Evolutionary conservation across 2,113 vertebrate genomes (phyloP), one percentile per base, ranked within the genome.

Genomic region (Hiodon tergisus): DNA sequence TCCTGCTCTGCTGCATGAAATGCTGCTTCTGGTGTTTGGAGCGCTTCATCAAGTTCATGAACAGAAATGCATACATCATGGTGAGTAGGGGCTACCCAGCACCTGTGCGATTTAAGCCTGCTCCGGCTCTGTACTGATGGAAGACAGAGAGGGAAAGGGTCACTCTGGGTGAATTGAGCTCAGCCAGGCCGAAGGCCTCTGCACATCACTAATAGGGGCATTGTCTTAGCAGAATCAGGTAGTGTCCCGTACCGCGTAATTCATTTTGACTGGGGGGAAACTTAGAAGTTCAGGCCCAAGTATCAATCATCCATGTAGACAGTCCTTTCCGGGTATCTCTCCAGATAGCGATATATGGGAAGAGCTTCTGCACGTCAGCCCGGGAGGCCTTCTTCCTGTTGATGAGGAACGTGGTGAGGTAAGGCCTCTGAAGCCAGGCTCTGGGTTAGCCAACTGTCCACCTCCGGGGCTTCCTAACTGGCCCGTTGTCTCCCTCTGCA

Each of bases 1-100:
- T 95, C 80, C 76, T 99, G 60, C 86, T 96, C 8, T 94, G 91
- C 86, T 99, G 96, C 85, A 90, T 98, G 81, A 93, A 89, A 86
- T 97, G 94, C 87, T 99, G 97, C 87, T 98, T 99, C 87, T 99
- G 96, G 96, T 98, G 96, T 88, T 89, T 98, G 86, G 96, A 99
- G 84, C 94, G 86, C 86, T 88, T 95, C 85, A 90, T 99, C 78
- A 97, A 91, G 87, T 98, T 97, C 87, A 89, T 98, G 83, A 99
- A 98, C 94, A 93, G 93, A 89, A 98, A 99, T 74, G 96, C 97
- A 51, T 99, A 98, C 85, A 95, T 98, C 75, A 98, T 98, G 97
- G 97, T 98, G 87, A 86, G 93, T 88, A 70, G 55, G 14, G 4
- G 52, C 8, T 54, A 68, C 58, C 47, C 54, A 57, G 10, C 14